Evolutionary conservation across 2,888 invertebrate species (phyloP), one percentile per base, ranked within the genome.

Genomic region (Chamaedrilus cognettii): DNA sequence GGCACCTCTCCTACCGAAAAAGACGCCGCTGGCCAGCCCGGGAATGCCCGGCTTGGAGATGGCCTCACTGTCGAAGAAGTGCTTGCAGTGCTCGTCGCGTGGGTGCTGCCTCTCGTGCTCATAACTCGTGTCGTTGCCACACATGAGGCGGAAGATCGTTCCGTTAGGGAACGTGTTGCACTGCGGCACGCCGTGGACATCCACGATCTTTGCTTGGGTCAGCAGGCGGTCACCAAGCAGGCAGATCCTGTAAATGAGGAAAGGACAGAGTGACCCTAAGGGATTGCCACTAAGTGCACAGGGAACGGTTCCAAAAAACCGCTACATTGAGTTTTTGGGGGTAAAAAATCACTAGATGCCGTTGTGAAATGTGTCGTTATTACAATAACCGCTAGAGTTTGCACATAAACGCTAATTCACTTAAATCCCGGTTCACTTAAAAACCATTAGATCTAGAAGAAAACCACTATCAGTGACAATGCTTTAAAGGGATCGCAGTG

Each of bases 21-120:
- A 94, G 26, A 94, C 93, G 55, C 96, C 95, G 77, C 95, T 96
- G 52, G 93, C 88, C 68, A 99, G 86, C 52, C 98, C 99, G 85
- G 91, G 87, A 79, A 99, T 97, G 52, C 96, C 98, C 73, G 89
- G 88, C 30, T 91, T 88, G 65, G 89, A 85, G 19, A 86, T 85
- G 3, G 63, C 67, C 23, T 61, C n/a, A 7, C 68, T 67, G 65
- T 80, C 68, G 82, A 88, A 93, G 85, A 95, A 96, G n/a, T n/a
- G n/a, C 0, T 94, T 93, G 82, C 96, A 96, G 63, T 80, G 65
- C 11, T 50, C 72, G 50, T 75, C 75, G 11, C 33, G 42, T 42
- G 42, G 42, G 42, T 11, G 19, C 19, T 42, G 11, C 19, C 42
- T 55, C 23, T 50, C 35, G 23, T 60, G 35, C 30, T 60, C 33